These are phyloP conservation scores for Sprattus sprattus DNA, from an alignment of 2,113 vertebrate species.

Conservation along the genomic window DNA sequence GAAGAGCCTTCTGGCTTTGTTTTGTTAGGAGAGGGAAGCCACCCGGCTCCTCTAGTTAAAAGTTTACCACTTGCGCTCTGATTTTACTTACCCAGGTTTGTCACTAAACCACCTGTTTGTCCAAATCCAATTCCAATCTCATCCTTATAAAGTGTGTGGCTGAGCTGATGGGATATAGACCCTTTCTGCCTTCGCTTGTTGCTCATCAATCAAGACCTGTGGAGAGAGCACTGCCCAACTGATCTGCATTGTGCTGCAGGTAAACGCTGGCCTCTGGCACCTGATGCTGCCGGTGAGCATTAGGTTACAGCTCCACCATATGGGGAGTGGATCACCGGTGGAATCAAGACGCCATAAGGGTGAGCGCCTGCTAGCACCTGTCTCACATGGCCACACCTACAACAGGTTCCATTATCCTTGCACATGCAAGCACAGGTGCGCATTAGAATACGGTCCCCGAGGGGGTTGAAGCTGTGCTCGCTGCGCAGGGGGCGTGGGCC, in stretches of 20 bases:
- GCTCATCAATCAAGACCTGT: background rate
- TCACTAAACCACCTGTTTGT: no score
- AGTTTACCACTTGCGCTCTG: no score
- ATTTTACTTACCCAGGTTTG: no score
- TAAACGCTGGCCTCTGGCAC: background rate
- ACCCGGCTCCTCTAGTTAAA: no score
- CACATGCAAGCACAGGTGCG: conserved; percentile 3
- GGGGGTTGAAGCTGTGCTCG: background rate
- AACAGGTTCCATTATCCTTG: background rate
- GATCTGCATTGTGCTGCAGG: background rate
- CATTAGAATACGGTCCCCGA: background rate
- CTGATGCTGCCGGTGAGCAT: background rate
- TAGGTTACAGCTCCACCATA: background rate
- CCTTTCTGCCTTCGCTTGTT: background rate
- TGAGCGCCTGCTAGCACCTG: background rate
- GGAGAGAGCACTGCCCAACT: background rate
- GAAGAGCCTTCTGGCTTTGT: no score
- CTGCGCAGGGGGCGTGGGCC: background rate
- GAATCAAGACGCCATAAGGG: background rate
- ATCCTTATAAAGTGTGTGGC: background rate
- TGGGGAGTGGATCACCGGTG: background rate
- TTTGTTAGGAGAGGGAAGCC: no score
- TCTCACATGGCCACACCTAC: background rate
- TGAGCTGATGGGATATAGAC: background rate
- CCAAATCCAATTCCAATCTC: no score